Percentiles rank a stretch among this genome's conserved stretches.
Evolutionary conservation across 2,113 vertebrate genomes (phyloP).

Genomic region (Paramisgurnus dabryanus): DNA sequence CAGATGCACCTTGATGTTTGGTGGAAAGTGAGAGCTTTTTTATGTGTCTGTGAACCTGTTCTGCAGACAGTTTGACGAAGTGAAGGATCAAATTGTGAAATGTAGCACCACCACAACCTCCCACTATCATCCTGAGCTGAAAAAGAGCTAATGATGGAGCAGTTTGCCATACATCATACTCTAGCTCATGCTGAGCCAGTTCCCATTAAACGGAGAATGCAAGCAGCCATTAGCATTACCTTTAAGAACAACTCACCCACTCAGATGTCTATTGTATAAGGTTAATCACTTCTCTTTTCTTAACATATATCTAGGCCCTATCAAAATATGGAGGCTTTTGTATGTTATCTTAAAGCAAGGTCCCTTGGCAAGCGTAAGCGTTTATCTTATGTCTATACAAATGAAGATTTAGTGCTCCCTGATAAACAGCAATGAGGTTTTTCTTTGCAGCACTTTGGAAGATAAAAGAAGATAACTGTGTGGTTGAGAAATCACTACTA

Average conservation of each 20-base stretch:
- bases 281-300: slow-evolving; percentile 43
- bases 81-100: slow-evolving; percentile 61
- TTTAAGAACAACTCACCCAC: slow-evolving; percentile 53
- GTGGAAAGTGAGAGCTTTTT: slow-evolving; percentile 57
- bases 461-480: slow-evolving; percentile 16
- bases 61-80: slow-evolving; percentile 59
- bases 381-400: slow-evolving; percentile 38
- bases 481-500: slow-evolving; percentile 24
- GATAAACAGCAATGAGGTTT: slow-evolving; percentile 34
- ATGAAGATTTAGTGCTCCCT: slow-evolving; percentile 33
- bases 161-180: slow-evolving; percentile 56
- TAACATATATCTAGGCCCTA: slow-evolving; percentile 21
- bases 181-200: slow-evolving; percentile 54
- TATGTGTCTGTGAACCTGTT: slow-evolving; percentile 51
- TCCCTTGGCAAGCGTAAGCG: slow-evolving; percentile 11
- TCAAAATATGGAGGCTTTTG: slow-evolving; percentile 1
- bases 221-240: slow-evolving; percentile 51
- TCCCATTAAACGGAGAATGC: slow-evolving; percentile 64
- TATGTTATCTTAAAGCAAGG: slow-evolving; percentile 32
- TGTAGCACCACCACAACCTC: slow-evolving; percentile 29
- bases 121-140: slow-evolving; percentile 49
- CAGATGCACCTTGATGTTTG: slow-evolving; percentile 45
- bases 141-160: slow-evolving; percentile 51
- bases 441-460: slow-evolving; percentile 23
- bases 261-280: slow-evolving; percentile 44